Conservation (phyloP, 2,797 vertebrate genomes). For the Trichosurus vulpecula region DNA sequence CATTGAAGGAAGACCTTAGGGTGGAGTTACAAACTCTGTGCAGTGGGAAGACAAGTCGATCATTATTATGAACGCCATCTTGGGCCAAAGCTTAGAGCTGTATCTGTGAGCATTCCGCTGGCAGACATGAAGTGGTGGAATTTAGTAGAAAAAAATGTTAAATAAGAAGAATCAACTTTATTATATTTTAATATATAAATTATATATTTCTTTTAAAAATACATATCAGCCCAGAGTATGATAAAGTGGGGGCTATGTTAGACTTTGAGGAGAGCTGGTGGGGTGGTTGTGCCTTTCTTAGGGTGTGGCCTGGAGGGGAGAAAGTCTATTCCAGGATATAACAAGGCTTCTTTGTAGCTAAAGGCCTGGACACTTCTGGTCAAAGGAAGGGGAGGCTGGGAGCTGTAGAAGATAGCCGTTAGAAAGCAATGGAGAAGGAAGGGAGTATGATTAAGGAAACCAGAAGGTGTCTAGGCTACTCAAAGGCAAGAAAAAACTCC, state of each 20-base stretch:
- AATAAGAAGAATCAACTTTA: not conserved
- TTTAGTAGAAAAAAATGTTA: not conserved
- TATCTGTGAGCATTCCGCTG: not conserved
- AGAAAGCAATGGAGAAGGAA: not conserved
- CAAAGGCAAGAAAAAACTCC: not conserved
- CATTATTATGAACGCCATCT: not conserved
- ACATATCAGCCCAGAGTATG: not conserved
- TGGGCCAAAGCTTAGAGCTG: not conserved
- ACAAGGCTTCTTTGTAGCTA: not conserved
- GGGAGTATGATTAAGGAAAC: not conserved
- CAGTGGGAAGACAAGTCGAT: not conserved
- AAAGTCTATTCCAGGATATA: not conserved
- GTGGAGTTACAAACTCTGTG: not conserved
- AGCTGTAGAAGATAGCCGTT: not conserved
- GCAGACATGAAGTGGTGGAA: not conserved
- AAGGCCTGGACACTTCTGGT: not conserved
- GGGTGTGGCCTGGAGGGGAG: not conserved
- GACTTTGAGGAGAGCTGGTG: not conserved
- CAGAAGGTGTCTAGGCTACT: not conserved
- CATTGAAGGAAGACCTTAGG: not conserved
- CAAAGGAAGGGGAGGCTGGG: not conserved
- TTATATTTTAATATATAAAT: not conserved
- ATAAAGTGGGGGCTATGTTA: not conserved
- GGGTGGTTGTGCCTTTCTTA: not conserved
- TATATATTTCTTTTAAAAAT: not conserved